A percentile compares a stretch with the other conserved stretches of the same genome.
Evolutionary conservation across 1,140 invertebrate species (phyloP).

Genomic region (Drosophila guanche): DNA sequence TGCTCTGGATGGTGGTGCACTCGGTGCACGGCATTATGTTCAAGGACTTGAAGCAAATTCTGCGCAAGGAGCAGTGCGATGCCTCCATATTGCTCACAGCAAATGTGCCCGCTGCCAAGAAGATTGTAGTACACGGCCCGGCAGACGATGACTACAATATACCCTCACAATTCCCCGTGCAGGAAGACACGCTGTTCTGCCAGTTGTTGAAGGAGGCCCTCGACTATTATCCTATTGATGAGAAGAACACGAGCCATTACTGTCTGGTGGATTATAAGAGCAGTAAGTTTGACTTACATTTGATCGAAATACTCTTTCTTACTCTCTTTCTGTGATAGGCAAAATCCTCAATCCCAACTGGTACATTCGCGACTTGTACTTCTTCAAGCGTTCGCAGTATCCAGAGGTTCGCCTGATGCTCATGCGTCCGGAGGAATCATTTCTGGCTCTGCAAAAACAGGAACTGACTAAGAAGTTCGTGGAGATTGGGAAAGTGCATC

Average conservation of each 20-base stretch:
- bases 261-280: conserved; percentile 99
- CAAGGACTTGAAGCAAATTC: conserved; percentile 99
- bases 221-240: conserved; percentile 98
- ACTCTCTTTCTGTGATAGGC: conserved; percentile 20
- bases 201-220: conserved; percentile 97
- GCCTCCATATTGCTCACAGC: conserved; percentile 98
- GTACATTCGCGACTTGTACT: conserved; percentile 99
- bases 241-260: conserved; percentile 94
- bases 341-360: conserved; percentile 90
- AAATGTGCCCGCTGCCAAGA: conserved; percentile 99
- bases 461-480: conserved; percentile 97
- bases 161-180: conserved; percentile 98
- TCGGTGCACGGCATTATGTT: conserved; percentile 99
- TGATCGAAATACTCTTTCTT: rapidly evolving
- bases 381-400: conserved; percentile 99
- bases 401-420: conserved; percentile 97
- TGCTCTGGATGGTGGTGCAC: conserved; percentile 98
- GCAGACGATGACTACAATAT: conserved; percentile 93
- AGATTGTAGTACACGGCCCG: conserved; percentile 97
- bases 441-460: conserved; percentile 95
- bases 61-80: conserved; percentile 99
- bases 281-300: conserved; percentile 87
- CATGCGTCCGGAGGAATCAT: conserved; percentile 96
- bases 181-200: conserved; percentile 99
- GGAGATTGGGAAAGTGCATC: conserved; percentile 97